Conservation (phyloP, 2,888 invertebrate species). For the Spilarctia lutea region DNA sequence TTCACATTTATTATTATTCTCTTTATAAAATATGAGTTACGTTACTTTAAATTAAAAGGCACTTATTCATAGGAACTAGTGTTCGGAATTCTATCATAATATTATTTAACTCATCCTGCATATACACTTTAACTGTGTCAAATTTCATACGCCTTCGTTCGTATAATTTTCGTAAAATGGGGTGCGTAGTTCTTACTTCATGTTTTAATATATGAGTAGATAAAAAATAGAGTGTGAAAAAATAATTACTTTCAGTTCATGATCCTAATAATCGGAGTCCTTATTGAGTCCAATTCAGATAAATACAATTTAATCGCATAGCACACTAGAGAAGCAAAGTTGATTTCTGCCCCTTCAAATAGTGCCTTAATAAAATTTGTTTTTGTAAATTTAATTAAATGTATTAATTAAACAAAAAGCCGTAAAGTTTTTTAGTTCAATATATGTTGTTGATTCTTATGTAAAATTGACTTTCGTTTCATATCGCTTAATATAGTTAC, state of each 20-base stretch:
- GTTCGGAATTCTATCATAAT: too few relatives aligned
- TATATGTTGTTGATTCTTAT: neutral
- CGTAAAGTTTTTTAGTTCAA: neutral
- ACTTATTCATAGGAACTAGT: neutral
- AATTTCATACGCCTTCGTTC: too few relatives aligned
- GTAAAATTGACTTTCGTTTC: neutral
- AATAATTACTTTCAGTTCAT: neutral
- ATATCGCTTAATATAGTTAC: neutral
- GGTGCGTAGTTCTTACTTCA: too few relatives aligned
- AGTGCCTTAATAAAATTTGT: neutral
- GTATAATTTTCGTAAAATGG: too few relatives aligned
- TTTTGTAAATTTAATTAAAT: neutral
- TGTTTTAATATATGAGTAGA: too few relatives aligned
- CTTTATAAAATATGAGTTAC: neutral
- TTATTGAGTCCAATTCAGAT: neutral
- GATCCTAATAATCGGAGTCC: neutral
- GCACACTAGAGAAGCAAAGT: neutral
- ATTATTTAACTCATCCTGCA: too few relatives aligned
- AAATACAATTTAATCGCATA: neutral
- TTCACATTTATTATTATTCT: neutral
- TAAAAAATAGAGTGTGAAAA: too few relatives aligned
- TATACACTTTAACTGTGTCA: too few relatives aligned
- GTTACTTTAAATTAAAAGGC: neutral
- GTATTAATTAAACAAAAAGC: neutral
- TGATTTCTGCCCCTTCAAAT: neutral